Evolutionary conservation across 2,888 invertebrate species (phyloP), one percentile per base, ranked within the genome.

Genomic region (Agrotis ipsilon): DNA sequence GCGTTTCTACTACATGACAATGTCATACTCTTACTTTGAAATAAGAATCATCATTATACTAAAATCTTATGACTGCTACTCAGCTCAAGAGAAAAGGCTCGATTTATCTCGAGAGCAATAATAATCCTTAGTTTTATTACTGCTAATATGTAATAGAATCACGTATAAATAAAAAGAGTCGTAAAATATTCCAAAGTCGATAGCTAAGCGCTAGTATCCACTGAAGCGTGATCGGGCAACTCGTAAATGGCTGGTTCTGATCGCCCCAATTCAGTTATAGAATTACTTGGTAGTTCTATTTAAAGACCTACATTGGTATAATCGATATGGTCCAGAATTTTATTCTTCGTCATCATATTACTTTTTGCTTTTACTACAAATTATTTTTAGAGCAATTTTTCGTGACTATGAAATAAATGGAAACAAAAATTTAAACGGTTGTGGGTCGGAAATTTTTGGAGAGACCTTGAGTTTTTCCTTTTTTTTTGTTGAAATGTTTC

Each of bases 111-210:
- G 27, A 62, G 48, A 43, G 58, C 51, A 71, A 67, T 80, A 78
- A 61, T 80, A 67, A 64, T 73, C 69, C 61, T 39, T 27, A 63
- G 57, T 70, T 74, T 82, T 80, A 82, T 82, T 72, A 52, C 49
- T 48, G 63, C 72, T 71, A 68, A 72, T 82, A 72, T 75, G 72
- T 67, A 81, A 63, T 69, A 72, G 67, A 75, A 75, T 78, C 75
- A 78, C 78, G 78, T 75, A 55, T 81, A 81, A 83, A 75, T 82
- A 81, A 83, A 83, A 81, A 79, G 81, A 73, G 70, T 62, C 63
- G 68, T 81, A 81, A 83, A 79, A 76, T 83, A 81, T 77, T 81
- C 71, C 54, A 68, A 57, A 73, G 68, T 57, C 68, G 72, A 83
- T 73, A 77, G 72, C 77, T 69, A 72, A 80, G 71, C 74, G 64